Evolutionary conservation across 2,888 invertebrate genomes (phyloP).

Genomic region (Cataglyphis altisquamis): DNA sequence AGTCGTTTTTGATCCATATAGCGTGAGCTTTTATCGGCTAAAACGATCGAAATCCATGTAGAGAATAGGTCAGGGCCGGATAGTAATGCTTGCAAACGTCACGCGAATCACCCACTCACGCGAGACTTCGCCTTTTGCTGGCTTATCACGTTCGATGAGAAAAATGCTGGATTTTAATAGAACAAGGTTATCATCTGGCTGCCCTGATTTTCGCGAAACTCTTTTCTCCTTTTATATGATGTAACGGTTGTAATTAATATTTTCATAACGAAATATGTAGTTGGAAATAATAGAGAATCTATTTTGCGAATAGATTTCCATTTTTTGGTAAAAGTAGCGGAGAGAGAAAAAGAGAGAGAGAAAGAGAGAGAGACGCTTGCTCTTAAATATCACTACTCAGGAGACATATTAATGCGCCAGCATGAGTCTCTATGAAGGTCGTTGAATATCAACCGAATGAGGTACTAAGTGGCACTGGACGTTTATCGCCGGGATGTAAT

Average conservation of each 20-base stretch:
- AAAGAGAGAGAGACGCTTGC: neutral
- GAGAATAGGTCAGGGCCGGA: slow-evolving; percentile 69
- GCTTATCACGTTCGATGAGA: slow-evolving; percentile 56
- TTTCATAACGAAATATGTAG: neutral
- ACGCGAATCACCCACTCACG: slow-evolving; percentile 68
- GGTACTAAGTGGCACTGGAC: slow-evolving; percentile 51
- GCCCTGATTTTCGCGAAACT: slow-evolving; percentile 56
- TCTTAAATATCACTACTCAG: slow-evolving; percentile 8
- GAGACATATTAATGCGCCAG: slow-evolving; percentile 37
- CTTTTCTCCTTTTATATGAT: slow-evolving; percentile 28
- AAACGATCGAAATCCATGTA: slow-evolving; percentile 50
- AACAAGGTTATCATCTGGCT: slow-evolving; percentile 54
- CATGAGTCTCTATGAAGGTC: slow-evolving; percentile 14
- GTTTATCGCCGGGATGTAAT: slow-evolving; percentile 34
- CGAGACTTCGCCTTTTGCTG: slow-evolving; percentile 58
- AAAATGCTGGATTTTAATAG: slow-evolving; percentile 54
- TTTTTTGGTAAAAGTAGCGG: neutral
- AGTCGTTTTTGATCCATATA: slow-evolving; percentile 14
- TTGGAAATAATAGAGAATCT: neutral
- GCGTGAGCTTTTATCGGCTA: slow-evolving; percentile 15
- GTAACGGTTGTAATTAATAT: neutral
- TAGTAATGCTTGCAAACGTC: slow-evolving; percentile 56
- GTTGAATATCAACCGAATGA: slow-evolving; percentile 35
- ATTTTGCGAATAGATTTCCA: neutral
- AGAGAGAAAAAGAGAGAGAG: neutral